Evolutionary conservation across 2,888 invertebrate genomes (phyloP), one percentile per base, ranked within the genome.

Genomic region (Acholoe squamosa): DNA sequence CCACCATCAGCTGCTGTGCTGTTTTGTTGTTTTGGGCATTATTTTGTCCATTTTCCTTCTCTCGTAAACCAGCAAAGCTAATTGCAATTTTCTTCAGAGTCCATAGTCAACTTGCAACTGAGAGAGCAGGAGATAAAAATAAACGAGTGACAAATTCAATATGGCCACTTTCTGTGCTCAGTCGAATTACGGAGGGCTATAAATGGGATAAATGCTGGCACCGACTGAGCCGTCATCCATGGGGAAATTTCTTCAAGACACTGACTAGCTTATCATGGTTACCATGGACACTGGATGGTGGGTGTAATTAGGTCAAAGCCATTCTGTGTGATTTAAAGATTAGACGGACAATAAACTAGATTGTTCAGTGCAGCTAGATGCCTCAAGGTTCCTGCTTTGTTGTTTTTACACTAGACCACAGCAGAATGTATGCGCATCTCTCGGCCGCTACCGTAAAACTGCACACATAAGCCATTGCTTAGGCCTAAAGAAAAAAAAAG

Each of bases 261-360:
- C 25, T 28, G 28, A 31, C 25, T 31, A 14, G 31, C 76, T 31
- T 31, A 28, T 76, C 76, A 28, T 76, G n/a, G 25, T 76, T 76
- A 28, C 31, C 76, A 76, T 31, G 5, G 16, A 28, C 25, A 31
- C n/a, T 31, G 76, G 76, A 14, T 31, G 10, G 76, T 16, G n/a
- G 19, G 76, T 31, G 25, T 76, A 76, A 76, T 76, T 76, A 31
- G 76, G 76, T 31, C 28, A 31, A 14, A 31, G 31, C 16, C 28
- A 25, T 76, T 76, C 28, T 31, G 25, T 76, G 25, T 76, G 76
- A 76, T 76, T 76, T 76, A 76, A 25, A 76, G 76, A 76, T 76
- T 31, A 76, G 76, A 61, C 61, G 3, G 43, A 3, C 16, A 19
- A 5, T n/a, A 25, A 25, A 25, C 3, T 22, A 19, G 61, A 5